A percentile compares a stretch with the other conserved stretches of the same genome.
phyloP scores from a whole-genome alignment of 2,113 vertebrate genomes.

The Arenaria interpres region DNA sequence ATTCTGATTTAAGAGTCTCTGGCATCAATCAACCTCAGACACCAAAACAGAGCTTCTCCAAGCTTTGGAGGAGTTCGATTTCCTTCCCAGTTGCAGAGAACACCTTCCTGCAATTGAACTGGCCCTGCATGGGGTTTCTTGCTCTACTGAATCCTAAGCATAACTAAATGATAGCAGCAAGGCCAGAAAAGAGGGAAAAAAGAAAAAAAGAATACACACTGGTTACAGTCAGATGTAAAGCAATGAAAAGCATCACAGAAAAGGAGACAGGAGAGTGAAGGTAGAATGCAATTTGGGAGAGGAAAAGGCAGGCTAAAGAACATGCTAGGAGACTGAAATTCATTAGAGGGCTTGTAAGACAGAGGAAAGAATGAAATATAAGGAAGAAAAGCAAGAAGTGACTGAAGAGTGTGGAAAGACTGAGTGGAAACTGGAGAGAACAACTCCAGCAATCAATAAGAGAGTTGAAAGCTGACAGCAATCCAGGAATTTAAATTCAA shows the following conservation, averaged over 20 bases:
- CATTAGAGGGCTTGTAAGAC: neutral
- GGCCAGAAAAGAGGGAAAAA: neutral
- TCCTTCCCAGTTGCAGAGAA: neutral
- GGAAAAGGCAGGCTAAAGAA: neutral
- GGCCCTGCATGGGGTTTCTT: neutral
- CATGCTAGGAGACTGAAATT: neutral
- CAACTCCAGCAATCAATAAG: neutral
- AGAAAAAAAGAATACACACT: neutral
- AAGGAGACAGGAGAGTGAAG: neutral
- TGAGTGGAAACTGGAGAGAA: neutral
- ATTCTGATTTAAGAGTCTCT: neutral
- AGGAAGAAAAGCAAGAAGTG: neutral
- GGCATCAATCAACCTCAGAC: neutral
- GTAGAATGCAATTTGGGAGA: neutral
- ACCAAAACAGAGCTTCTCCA: neutral
- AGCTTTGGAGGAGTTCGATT: neutral
- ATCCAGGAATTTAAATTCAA: slow-evolving; percentile 19
- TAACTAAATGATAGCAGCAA: neutral
- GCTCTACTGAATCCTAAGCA: neutral
- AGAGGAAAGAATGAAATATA: neutral
- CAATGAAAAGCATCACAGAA: neutral
- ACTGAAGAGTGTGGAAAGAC: neutral
- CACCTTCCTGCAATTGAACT: neutral
- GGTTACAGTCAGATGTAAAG: neutral
- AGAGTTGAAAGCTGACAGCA: neutral